A percentile compares a stretch with the other conserved stretches of the same genome.
Conservation (phyloP, 2,797 vertebrate genomes). For the Scolopax bukidnonensis region DNA sequence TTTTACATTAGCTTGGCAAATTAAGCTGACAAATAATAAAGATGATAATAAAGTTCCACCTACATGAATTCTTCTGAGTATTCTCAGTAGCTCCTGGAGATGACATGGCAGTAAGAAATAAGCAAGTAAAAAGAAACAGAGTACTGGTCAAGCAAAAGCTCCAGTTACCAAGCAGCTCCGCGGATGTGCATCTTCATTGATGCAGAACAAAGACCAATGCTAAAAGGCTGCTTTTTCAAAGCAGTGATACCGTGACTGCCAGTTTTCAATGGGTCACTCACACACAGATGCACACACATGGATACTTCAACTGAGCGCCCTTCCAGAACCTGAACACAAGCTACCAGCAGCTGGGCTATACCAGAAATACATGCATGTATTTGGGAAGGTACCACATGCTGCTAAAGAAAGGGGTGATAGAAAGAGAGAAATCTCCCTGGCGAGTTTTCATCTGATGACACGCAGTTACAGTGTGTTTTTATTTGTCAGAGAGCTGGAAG, state of each 20-base stretch:
- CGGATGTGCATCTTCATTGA: constrained; percentile 77
- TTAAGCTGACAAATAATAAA: constrained; percentile 46
- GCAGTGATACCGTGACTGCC: constrained; percentile 50
- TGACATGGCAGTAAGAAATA: constrained; percentile 82
- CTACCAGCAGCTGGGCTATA: constrained; percentile 75
- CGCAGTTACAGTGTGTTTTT: not conserved
- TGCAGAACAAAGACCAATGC: constrained; percentile 76
- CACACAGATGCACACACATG: constrained; percentile 49
- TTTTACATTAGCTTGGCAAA: constrained; percentile 28
- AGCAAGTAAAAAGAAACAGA: constrained; percentile 69
- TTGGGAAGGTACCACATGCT: constrained; percentile 84
- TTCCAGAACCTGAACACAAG: constrained; percentile 70
- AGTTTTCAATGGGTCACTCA: constrained; percentile 62
- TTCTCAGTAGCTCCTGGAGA: constrained; percentile 83
- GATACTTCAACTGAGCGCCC: constrained; percentile 60
- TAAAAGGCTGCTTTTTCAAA: constrained; percentile 60
- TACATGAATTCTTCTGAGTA: constrained; percentile 84
- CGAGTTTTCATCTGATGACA: constrained; percentile 3
- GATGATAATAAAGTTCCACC: constrained; percentile 77
- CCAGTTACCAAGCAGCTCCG: constrained; percentile 77
- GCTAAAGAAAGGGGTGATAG: constrained; percentile 73
- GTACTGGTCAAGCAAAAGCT: constrained; percentile 64
- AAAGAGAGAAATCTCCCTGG: not conserved
- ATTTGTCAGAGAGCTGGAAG: not conserved
- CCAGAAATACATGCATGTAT: constrained; percentile 76